Evolutionary conservation across 2,797 vertebrate genomes (phyloP).

Genomic region (Nyctalus aviator): DNA sequence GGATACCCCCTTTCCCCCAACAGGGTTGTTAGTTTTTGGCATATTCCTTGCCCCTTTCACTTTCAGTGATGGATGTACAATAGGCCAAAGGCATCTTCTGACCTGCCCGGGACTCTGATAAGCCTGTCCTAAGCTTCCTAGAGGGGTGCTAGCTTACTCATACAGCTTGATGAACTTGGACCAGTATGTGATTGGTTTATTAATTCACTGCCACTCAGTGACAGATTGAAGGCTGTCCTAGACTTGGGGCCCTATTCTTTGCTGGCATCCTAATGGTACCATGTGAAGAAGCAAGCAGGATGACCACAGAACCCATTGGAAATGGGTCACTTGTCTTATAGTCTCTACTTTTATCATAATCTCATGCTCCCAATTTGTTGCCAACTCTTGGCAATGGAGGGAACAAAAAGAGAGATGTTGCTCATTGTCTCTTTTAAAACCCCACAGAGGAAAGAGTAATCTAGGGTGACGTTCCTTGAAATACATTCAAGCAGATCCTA

Average conservation of each 20-base stretch:
- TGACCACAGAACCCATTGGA: slow-evolving; percentile 1
- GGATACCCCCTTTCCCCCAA: background rate
- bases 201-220: background rate
- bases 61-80: background rate
- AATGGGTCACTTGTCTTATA: background rate
- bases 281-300: slow-evolving; percentile 9
- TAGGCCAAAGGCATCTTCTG: background rate
- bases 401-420: background rate
- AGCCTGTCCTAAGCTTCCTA: background rate
- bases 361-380: background rate
- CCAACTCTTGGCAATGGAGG: slow-evolving; percentile 14
- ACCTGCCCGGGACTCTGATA: background rate
- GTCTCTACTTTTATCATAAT: background rate
- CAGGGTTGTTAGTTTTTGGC: background rate
- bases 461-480: background rate
- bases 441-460: background rate
- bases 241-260: background rate
- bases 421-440: background rate
- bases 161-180: slow-evolving; percentile 23
- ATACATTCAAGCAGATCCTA: slow-evolving; percentile 49
- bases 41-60: background rate
- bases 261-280: background rate
- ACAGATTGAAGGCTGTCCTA: background rate
- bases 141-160: background rate
- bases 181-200: background rate